Base-by-base conservation (phyloP, 2,797 vertebrate genomes). In the Eulemur mongoz region DNA sequence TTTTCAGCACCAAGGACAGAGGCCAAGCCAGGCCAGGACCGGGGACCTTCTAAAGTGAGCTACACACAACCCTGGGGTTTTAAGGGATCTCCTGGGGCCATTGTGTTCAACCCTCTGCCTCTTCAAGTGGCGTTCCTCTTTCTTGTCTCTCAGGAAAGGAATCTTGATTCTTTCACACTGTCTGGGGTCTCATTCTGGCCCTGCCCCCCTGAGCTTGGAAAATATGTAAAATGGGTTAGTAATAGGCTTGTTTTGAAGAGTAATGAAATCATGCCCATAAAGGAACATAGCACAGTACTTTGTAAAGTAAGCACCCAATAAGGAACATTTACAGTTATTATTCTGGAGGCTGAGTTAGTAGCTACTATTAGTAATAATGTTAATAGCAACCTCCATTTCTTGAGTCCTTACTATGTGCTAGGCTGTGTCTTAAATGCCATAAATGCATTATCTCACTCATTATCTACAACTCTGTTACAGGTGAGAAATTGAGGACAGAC, bases 1-100 rank as follows among this genome's bases (percentile, higher is more conserved):
- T 9, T 20, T 92, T 93, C 81, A 97, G 85, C 65, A 95, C 91
- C 93, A 79, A 48, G 95, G 85, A 92, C 85, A 92, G 93, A 91
- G 70, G 61, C 52, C 35, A 32, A 43, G 1, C 1, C 13, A 5
- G 3, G 1, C 22, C 84, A 61, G 38, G 6, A 23, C 5, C 7
- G 32, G 22, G 48, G 10, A 40, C 10, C 8, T 69, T 69, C n/a
- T 27, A 23, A 32, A 15, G n/a, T 30, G 48, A 27, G n/a, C 35
- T 4, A 23, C 10, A 14, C 14, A 3, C 10, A 52, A 43, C 20
- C 7, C 18, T 3, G 8, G 18, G n/a, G 15, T 48, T 73, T 83
- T 67, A 30, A n/a, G n/a, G 18, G 14, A 0, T 70, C 45, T 1
- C 7, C 50, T 7, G 38, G 73, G 40, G 25, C 54, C 73, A 57